These are phyloP conservation scores for Agonopterix arenella DNA, from an alignment of 2,888 invertebrate genomes.

Conservation along the genomic window DNA sequence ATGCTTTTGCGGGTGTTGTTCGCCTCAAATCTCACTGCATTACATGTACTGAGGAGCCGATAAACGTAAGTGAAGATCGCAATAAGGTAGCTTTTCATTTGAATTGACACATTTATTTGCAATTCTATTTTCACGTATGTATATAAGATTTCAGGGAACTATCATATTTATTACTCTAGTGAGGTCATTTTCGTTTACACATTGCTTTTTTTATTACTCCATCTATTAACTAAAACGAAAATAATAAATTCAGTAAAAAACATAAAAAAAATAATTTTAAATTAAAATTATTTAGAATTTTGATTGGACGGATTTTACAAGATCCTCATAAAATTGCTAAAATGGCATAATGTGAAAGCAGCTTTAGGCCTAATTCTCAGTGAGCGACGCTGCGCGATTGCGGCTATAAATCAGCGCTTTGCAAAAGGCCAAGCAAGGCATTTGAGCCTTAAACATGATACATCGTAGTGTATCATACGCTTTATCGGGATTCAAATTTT, in stretches of 20 bases:
- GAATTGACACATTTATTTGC: background rate
- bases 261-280: constrained; percentile 1
- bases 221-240: background rate
- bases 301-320: background rate
- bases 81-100: background rate
- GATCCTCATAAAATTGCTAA: background rate
- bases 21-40: too few species aligned
- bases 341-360: background rate
- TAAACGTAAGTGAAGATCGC: background rate
- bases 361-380: background rate
- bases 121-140: background rate
- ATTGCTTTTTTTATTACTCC: background rate
- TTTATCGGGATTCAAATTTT: too few species aligned
- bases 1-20: too few species aligned
- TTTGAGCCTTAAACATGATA: background rate
- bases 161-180: background rate
- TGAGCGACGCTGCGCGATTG: background rate
- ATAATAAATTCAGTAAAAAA: constrained; percentile 1
- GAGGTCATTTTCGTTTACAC: constrained; percentile 1
- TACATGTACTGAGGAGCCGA: too few species aligned
- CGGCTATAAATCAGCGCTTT: too few species aligned
- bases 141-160: background rate
- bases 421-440: too few species aligned
- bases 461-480: background rate
- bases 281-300: background rate